Evolutionary conservation across 2,113 vertebrate species (phyloP).

Genomic region (Pardalotus punctatus): DNA sequence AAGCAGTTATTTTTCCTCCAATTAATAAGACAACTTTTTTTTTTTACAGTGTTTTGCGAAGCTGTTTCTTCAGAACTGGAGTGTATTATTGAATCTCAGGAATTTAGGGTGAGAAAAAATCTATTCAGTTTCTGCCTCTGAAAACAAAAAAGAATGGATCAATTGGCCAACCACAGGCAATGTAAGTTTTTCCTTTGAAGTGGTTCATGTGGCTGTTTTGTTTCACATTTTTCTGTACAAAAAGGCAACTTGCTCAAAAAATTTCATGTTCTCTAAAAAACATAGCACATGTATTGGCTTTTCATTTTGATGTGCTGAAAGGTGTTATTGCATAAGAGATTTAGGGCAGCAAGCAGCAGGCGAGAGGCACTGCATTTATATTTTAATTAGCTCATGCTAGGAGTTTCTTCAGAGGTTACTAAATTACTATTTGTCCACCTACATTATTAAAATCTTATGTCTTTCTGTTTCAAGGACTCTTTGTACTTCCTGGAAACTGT

Average conservation of each 20-base stretch:
- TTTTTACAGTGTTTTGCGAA: neutral
- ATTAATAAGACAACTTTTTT: neutral
- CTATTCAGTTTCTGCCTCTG: neutral
- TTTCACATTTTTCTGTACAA: neutral
- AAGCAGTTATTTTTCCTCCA: neutral
- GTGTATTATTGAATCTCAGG: neutral
- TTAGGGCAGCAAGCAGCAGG: conserved; percentile 27
- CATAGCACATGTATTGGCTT: neutral
- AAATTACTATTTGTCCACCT: conserved; percentile 45
- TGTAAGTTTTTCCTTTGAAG: neutral
- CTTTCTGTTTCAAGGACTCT: neutral
- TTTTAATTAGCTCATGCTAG: conserved; percentile 48
- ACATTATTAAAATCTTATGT: neutral
- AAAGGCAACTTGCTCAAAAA: neutral
- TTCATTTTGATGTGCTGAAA: neutral
- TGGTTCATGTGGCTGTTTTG: neutral
- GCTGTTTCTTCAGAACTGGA: neutral
- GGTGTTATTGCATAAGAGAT: neutral
- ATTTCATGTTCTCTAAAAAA: neutral
- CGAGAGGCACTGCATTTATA: neutral
- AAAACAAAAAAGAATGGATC: neutral
- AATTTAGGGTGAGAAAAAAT: neutral
- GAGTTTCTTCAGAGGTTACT: conserved; percentile 23
- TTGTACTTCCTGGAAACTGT: neutral
- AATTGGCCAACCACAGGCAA: neutral